phyloP scores from a whole-genome alignment of 1,140 invertebrate genomes.

The Drosophila cardini region DNA sequence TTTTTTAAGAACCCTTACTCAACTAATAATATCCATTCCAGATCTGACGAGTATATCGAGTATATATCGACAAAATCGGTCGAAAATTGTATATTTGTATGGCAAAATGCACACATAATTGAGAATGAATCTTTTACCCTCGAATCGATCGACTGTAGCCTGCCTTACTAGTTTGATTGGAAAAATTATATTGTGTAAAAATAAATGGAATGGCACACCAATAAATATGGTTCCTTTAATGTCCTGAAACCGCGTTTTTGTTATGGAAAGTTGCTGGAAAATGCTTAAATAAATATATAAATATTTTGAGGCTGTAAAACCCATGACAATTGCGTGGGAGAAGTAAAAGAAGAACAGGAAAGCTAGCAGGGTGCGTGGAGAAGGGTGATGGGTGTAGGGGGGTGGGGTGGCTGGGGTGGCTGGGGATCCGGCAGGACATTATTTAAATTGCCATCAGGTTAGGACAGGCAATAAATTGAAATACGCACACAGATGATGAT shows the following conservation, averaged over 20 bases:
- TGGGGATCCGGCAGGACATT: slow-evolving; percentile 38
- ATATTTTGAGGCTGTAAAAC: slow-evolving; percentile 34
- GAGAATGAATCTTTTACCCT: no score
- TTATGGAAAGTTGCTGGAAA: slow-evolving; percentile 22
- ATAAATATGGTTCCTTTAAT: slow-evolving; percentile 11
- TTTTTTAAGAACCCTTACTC: no score
- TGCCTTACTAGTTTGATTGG: no score
- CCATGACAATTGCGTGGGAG: slow-evolving; percentile 26
- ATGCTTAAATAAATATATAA: slow-evolving; percentile 38
- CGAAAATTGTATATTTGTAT: no score
- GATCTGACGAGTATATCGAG: no score
- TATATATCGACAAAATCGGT: no score
- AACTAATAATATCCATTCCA: no score
- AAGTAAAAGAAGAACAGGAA: background rate
- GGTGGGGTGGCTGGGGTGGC: background rate
- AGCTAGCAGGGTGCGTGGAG: background rate
- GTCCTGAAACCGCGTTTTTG: background rate
- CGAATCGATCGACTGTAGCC: no score
- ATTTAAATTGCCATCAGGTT: slow-evolving; percentile 62
- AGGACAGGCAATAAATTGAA: slow-evolving; percentile 60
- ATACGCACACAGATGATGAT: slow-evolving; percentile 45
- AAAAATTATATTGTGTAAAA: no score
- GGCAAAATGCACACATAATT: no score
- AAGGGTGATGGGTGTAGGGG: background rate
- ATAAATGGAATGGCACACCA: no score